Percentiles rank a stretch among this genome's conserved stretches.
phyloP scores from a whole-genome alignment of 2,888 invertebrate genomes.

The Pristionchus maxplancki region DNA sequence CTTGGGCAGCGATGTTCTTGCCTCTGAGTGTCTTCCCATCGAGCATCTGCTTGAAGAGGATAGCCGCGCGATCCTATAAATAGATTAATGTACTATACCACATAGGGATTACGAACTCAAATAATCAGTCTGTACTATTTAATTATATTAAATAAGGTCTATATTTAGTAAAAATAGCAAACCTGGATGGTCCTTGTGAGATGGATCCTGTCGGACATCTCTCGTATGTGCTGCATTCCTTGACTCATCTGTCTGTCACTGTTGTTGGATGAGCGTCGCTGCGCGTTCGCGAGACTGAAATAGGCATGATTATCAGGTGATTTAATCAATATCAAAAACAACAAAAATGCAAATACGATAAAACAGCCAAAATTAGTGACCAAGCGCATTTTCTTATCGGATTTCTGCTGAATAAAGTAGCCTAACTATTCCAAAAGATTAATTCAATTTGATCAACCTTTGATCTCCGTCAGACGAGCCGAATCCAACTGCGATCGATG shows the following conservation, averaged over 20 bases:
- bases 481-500: slow-evolving; percentile 87
- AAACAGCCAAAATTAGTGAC: neutral
- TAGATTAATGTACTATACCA: too few relatives aligned
- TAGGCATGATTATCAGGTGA: neutral
- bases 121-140: too few relatives aligned
- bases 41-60: slow-evolving; percentile 90
- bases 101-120: too few relatives aligned
- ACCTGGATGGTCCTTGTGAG: slow-evolving; percentile 93
- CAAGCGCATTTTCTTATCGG: too few relatives aligned
- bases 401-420: too few relatives aligned
- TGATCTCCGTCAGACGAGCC: slow-evolving; percentile 74
- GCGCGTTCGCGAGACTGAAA: slow-evolving; percentile 74
- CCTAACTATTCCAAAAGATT: neutral
- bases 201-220: slow-evolving; percentile 98
- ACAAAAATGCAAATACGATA: neutral
- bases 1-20: slow-evolving; percentile 96
- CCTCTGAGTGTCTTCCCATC: slow-evolving; percentile 79
- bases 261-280: slow-evolving; percentile 85
- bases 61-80: slow-evolving; percentile 90
- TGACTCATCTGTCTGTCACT: slow-evolving; percentile 94
- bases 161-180: slow-evolving; percentile 49
- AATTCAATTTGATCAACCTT: slow-evolving; percentile 57
- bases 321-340: neutral
- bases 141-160: neutral
- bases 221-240: slow-evolving; percentile 96